Percentiles rank a stretch among this genome's conserved stretches.
These are phyloP conservation scores for Babyrousa celebensis DNA, from an alignment of 2,797 vertebrate species.

Conservation along the genomic window DNA sequence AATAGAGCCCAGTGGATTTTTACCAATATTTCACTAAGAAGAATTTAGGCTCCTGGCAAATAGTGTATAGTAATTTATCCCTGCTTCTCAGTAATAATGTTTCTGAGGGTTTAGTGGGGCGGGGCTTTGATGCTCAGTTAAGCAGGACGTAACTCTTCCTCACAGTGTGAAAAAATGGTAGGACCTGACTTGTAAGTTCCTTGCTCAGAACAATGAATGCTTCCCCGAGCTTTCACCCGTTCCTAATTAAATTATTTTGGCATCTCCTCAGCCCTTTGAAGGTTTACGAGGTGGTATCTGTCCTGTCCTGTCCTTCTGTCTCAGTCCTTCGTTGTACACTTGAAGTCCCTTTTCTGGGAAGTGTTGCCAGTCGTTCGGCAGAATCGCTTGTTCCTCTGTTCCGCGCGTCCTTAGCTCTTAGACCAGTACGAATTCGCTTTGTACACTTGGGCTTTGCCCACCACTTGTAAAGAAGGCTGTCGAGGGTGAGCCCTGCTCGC, in stretches of 20 bases:
- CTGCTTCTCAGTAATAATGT: neutral
- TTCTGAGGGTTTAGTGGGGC: neutral
- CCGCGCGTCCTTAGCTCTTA: neutral
- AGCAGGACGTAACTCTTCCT: neutral
- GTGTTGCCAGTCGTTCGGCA: neutral
- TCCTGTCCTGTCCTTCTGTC: neutral
- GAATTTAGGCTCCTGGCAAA: neutral
- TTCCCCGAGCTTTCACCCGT: neutral
- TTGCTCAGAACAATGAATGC: neutral
- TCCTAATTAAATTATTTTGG: neutral
- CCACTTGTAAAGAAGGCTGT: neutral
- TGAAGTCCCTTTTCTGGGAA: neutral
- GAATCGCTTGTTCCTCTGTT: neutral
- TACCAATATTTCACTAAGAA: neutral
- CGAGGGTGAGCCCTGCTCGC: neutral
- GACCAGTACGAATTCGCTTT: neutral
- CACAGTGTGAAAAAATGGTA: neutral
- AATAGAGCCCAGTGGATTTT: constrained; percentile 27
- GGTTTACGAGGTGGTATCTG: neutral
- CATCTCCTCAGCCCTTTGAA: neutral
- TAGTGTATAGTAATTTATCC: neutral
- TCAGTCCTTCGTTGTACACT: neutral
- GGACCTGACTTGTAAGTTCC: constrained; percentile 26
- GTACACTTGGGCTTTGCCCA: neutral
- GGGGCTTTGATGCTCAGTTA: neutral